Conservation (phyloP, 2,888 invertebrate species). For the Monoplex corrugatus region DNA sequence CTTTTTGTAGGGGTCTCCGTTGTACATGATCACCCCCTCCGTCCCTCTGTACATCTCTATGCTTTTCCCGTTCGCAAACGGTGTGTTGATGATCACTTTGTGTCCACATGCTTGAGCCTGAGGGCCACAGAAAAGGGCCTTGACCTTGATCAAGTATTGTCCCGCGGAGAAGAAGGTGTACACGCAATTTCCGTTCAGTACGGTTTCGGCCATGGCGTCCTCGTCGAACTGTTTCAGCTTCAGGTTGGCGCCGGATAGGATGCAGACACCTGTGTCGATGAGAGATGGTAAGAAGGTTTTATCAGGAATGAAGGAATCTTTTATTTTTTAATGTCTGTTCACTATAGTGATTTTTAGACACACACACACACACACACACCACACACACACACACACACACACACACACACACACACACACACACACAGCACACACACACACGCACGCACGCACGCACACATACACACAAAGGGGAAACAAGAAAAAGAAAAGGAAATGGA, state of each 20-base stretch:
- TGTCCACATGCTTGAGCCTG: conserved; percentile 12
- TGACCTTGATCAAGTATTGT: conserved; percentile 23
- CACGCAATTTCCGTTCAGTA: conserved; percentile 48
- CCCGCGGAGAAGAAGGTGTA: conserved; percentile 43
- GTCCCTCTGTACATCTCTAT: conserved; percentile 16
- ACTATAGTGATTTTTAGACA: too few relatives aligned
- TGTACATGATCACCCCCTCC: conserved; percentile 32
- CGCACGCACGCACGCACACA: too few relatives aligned
- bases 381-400: too few relatives aligned
- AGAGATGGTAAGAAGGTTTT: too few relatives aligned
- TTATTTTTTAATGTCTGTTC: too few relatives aligned
- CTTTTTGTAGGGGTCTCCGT: conserved; percentile 22
- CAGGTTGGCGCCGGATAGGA: conserved; percentile 52
- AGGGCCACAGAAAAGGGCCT: conserved; percentile 19
- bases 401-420: too few relatives aligned
- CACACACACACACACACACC: too few relatives aligned
- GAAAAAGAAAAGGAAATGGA: background rate
- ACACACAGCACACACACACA: too few relatives aligned
- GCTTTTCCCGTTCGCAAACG: background rate
- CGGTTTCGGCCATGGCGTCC: conserved; percentile 34
- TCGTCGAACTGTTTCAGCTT: conserved; percentile 54
- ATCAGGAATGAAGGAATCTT: too few relatives aligned
- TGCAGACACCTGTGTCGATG: conserved; percentile 49
- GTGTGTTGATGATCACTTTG: conserved; percentile 28
- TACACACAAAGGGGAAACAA: too few relatives aligned